phyloP scores from a whole-genome alignment of 2,888 invertebrate genomes.

The Omphaloscelis lunosa region DNA sequence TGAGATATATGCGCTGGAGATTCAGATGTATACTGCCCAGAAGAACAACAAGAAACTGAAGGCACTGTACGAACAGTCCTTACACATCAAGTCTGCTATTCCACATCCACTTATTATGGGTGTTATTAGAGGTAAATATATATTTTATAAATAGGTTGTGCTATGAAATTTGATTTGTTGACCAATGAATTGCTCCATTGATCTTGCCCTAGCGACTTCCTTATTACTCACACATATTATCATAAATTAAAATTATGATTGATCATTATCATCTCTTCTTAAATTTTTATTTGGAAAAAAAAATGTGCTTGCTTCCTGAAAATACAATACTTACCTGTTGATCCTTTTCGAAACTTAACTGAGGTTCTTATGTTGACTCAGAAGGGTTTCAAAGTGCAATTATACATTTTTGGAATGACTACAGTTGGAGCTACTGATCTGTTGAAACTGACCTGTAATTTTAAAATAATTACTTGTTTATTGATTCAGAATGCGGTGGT shows the following conservation, averaged over 20 bases:
- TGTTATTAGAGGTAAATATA: conserved; percentile 96
- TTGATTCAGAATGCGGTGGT: conserved; percentile 97
- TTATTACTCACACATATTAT: not conserved
- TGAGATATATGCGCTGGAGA: conserved; percentile 99
- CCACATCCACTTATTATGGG: conserved; percentile 99
- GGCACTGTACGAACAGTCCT: conserved; percentile 98
- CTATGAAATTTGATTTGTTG: conserved; percentile 16
- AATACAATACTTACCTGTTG: not conserved
- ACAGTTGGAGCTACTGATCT: not conserved
- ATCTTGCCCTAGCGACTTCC: not conserved
- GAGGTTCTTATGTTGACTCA: not conserved
- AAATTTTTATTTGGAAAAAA: not conserved
- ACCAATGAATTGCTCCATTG: not conserved
- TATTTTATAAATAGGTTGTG: not conserved
- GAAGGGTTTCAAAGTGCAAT: not conserved
- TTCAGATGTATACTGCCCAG: conserved; percentile 99
- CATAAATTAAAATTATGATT: not conserved
- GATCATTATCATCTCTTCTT: not conserved
- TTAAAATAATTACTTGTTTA: not conserved
- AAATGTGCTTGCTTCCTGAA: not conserved
- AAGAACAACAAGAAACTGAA: conserved; percentile 99
- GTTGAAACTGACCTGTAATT: not conserved
- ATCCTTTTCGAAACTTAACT: not conserved
- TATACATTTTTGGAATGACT: not conserved
- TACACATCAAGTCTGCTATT: conserved; percentile 99